These are phyloP conservation scores for Polypterus senegalus DNA, from an alignment of 2,113 vertebrate genomes.

Conservation along the genomic window DNA sequence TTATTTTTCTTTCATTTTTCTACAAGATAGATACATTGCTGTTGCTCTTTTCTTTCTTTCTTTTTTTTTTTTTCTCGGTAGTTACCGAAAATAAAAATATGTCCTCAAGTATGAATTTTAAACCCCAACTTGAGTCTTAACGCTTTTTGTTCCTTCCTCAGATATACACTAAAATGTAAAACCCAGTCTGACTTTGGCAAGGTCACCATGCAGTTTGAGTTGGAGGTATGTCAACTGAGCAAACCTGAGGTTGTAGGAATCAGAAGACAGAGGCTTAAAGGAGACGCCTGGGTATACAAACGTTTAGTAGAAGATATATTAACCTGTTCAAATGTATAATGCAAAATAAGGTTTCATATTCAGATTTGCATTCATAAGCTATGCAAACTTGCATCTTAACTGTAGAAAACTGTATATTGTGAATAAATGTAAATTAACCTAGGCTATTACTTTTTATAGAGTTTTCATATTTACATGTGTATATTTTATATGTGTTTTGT, in stretches of 20 bases:
- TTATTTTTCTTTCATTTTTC: neutral
- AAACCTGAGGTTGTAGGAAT: constrained; percentile 67
- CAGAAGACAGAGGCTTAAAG: constrained; percentile 74
- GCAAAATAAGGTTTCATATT: no score
- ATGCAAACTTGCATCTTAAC: neutral
- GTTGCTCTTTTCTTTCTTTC: constrained; percentile 5
- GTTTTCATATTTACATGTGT: constrained; percentile 15
- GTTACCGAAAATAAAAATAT: neutral
- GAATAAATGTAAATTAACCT: constrained; percentile 19
- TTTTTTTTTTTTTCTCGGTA: constrained; percentile 7
- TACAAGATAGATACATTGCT: neutral
- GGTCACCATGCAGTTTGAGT: constrained; percentile 77
- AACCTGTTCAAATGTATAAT: constrained; percentile 57
- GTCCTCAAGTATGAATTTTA: neutral
- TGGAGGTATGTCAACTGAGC: constrained; percentile 81
- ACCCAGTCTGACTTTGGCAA: constrained; percentile 76
- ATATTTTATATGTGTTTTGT: constrained; percentile 20
- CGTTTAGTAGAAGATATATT: constrained; percentile 83
- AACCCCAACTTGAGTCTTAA: neutral
- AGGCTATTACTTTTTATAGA: no score
- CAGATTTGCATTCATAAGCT: no score
- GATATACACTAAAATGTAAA: constrained; percentile 79
- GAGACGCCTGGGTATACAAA: constrained; percentile 93
- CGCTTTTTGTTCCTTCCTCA: constrained; percentile 24
- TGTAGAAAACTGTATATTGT: constrained; percentile 22